Evolutionary conservation across 2,888 invertebrate genomes (phyloP), one percentile per base, ranked within the genome.

Genomic region (Trachelus iudaicus): DNA sequence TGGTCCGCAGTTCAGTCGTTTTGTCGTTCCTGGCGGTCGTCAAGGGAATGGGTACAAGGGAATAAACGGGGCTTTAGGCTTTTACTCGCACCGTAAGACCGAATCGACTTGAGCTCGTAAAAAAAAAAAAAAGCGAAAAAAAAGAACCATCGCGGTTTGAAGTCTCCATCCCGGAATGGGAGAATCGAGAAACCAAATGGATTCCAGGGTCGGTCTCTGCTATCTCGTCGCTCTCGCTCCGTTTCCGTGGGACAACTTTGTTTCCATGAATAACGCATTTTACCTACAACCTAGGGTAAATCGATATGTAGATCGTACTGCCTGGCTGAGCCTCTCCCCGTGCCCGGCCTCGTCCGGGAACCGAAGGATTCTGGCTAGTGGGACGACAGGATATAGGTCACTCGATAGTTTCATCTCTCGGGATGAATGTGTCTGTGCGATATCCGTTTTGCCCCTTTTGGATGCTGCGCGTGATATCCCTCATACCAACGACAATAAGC

Each of bases 251-350:
- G 85, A 84, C 81, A 84, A 84, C 81, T 84, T 79, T 82, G 69
- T 82, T 80, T 80, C 82, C 83, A 87, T 86, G 87, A 87, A 87
- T 87, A 87, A 87, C 83, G 81, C 84, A 87, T 87, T 84, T 86
- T 31, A 56, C 33, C 23, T 56, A 56, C 23, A 56, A 56, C 73
- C 15, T 33, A 30, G 71, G 71, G 78, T 80, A 84, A 86, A 86
- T 86, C 87, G 85, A 87, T 86, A 87, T 86, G 85, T 83, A 86
- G 85, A 87, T 86, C 82, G 82, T 23, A 23, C 56, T 23, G 56
- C 2, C 56, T 56, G 40, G 6, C 40, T 15, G 40, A 23, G 40
- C 15, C 40, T 40, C 40, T 23, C 40, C 2, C 15, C 40, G 40
- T 40, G 40, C 40, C 40, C 69, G 74, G 69, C 73, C 69, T 75